These are phyloP conservation scores for Stratiomys singularior DNA, from an alignment of 2,888 invertebrate genomes.

Conservation along the genomic window DNA sequence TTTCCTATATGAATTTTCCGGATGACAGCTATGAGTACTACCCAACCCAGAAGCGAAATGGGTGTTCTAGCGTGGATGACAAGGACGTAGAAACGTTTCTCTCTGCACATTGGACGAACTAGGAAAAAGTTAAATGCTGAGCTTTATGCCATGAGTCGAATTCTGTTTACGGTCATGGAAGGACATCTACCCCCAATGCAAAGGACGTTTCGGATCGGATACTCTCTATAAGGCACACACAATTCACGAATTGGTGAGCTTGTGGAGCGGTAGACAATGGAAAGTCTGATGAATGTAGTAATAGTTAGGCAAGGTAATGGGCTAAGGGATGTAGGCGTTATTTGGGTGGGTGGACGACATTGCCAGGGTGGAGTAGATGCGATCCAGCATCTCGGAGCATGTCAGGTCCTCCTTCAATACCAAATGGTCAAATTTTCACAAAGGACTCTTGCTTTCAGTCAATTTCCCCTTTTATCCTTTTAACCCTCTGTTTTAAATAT, in stretches of 20 bases:
- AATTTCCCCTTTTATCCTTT: too few species aligned
- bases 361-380: not conserved
- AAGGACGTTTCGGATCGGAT: slow-evolving; percentile 14
- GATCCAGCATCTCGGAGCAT: too few species aligned
- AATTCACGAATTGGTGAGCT: not conserved
- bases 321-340: slow-evolving; percentile 4
- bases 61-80: not conserved
- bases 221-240: not conserved
- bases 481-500: too few species aligned
- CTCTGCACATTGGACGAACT: slow-evolving; percentile 17
- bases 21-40: not conserved
- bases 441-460: too few species aligned
- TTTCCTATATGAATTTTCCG: slow-evolving; percentile 2
- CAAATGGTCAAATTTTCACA: too few species aligned
- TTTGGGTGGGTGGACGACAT: not conserved
- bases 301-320: slow-evolving; percentile 40
- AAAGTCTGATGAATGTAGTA: slow-evolving; percentile 12
- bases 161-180: slow-evolving; percentile 35
- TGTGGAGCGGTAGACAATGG: not conserved
- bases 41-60: not conserved
- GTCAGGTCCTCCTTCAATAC: too few species aligned
- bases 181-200: slow-evolving; percentile 29
- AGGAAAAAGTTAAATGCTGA: slow-evolving; percentile 43
- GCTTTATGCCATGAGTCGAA: slow-evolving; percentile 11
- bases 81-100: slow-evolving; percentile 27